Conservation (phyloP, 2,797 vertebrate species). For the Karalla daura region DNA sequence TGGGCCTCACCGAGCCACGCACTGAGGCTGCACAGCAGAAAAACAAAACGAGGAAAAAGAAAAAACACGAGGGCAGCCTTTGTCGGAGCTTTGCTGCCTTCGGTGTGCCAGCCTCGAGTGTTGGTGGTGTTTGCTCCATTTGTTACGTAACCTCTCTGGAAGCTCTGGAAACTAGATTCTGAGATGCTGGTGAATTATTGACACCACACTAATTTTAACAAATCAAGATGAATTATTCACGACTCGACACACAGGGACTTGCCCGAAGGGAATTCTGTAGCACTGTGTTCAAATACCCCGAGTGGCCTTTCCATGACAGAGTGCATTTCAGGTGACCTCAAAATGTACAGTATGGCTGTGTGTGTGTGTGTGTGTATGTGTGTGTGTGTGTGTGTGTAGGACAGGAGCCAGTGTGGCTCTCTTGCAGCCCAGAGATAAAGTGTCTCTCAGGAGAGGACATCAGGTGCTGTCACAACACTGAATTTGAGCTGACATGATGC, state of each 20-base stretch:
- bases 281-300: not conserved
- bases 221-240: slow-evolving; percentile 47
- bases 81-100: not conserved
- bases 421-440: slow-evolving; percentile 55
- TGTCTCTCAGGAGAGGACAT: slow-evolving; percentile 45
- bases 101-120: not conserved
- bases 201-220: slow-evolving; percentile 33
- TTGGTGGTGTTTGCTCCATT: not conserved
- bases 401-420: slow-evolving; percentile 26
- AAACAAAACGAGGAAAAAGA: no score
- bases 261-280: slow-evolving; percentile 2
- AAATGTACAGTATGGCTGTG: not conserved
- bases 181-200: slow-evolving; percentile 39
- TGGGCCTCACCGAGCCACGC: slow-evolving; percentile 7
- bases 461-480: slow-evolving; percentile 66
- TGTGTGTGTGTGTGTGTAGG: slow-evolving; percentile 20
- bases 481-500: slow-evolving; percentile 43
- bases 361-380: not conserved
- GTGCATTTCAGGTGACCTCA: slow-evolving; percentile 49
- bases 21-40: no score
- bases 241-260: not conserved
- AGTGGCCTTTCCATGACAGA: not conserved
- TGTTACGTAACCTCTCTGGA: slow-evolving; percentile 2
- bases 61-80: no score
- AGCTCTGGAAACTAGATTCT: slow-evolving; percentile 10